Base-by-base conservation (phyloP, 2,888 invertebrate genomes). In the Deilephila elpenor region DNA sequence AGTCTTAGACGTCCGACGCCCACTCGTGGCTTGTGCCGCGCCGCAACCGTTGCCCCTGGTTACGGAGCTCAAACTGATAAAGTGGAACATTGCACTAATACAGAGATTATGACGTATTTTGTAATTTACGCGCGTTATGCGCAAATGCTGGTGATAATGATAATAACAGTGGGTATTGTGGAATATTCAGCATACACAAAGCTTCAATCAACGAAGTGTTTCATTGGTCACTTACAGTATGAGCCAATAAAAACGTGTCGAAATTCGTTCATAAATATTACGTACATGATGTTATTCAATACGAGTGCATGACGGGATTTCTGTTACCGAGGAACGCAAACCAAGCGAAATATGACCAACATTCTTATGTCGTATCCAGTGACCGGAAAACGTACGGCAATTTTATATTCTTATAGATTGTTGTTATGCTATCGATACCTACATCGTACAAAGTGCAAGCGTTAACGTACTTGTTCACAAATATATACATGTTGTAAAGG, bases 31-130 rank as follows among this genome's bases (percentile, higher is more conserved):
- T 75, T 79, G 67, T 32, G 51, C 72, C 73, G 72, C 60, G 71
- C 11, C 59, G 62, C 11, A 78, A 72, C 78, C 74, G 84, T 84
- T 80, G 82, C 82, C 79, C 78, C 73, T 77, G 79, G 83, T 83
- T 81, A 85, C 83, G 75, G 75, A 80, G 83, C 85, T 84, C 80
- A 83, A 83, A 84, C 85, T 83, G 85, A 84, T 85, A 83, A 76
- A 83, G 78, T 79, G 73, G 79, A 80, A 79, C 80, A 78, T 77
- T 81, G 78, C 81, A 82, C 78, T 80, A 83, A 83, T 77, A 78
- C 80, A 75, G 79, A 81, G 82, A 83, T 85, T 82, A 82, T 78
- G 77, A 80, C 78, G 79, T 82, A 75, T 79, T 78, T 77, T 73
- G 78, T 79, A 78, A 81, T 83, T 80, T 82, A 79, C 78, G 77